Conservation (phyloP, 2,797 vertebrate genomes). For the Varecia variegata region DNA sequence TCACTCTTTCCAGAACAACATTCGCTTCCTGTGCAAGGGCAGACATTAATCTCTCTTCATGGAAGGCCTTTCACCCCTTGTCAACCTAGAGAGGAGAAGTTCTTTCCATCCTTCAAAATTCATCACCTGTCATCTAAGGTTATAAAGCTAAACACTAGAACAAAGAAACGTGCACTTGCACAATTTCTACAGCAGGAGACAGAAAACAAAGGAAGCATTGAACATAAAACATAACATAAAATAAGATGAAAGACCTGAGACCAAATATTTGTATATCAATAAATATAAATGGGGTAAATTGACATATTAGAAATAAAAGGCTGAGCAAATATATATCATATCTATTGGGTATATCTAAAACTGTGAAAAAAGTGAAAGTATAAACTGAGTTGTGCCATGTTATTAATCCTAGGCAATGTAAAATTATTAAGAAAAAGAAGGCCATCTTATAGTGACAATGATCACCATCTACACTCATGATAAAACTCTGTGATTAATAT, state of each 20-base stretch:
- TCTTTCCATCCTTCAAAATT: constrained; percentile 49
- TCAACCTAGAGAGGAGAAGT: constrained; percentile 33
- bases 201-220: not conserved
- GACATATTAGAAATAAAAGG: not conserved
- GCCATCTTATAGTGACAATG: not conserved
- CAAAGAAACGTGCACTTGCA: not conserved
- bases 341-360: not conserved
- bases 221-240: not conserved
- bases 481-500: constrained; percentile 18
- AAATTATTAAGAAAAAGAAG: constrained; percentile 2
- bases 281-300: not conserved
- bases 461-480: not conserved
- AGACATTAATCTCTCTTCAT: constrained; percentile 35
- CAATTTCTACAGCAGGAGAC: not conserved
- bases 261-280: not conserved
- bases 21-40: not conserved
- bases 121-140: constrained; percentile 17
- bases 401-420: not conserved
- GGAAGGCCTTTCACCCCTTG: constrained; percentile 21
- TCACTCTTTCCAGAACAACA: not conserved
- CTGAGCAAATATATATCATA: not conserved
- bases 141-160: constrained; percentile 13
- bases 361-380: not conserved
- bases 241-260: not conserved
- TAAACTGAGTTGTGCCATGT: not conserved